Percentiles rank a stretch among this genome's conserved stretches.
These are phyloP conservation scores for Crotalus viridis DNA, from an alignment of 2,113 vertebrate genomes.

Conservation along the genomic window DNA sequence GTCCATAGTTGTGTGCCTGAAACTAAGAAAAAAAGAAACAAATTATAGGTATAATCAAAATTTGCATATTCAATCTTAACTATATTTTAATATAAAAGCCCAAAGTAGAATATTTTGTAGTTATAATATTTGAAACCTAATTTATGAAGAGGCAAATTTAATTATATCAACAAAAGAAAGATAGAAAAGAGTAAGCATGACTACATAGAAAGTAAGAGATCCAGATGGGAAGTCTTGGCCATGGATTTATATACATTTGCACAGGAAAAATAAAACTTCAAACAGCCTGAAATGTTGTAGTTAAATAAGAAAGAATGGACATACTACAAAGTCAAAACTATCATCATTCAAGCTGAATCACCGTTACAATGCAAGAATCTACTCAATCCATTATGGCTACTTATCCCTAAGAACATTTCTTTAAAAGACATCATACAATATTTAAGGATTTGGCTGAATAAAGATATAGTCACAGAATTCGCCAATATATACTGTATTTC, in stretches of 20 bases:
- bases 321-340: background rate
- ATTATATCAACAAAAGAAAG: background rate
- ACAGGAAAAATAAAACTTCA: background rate
- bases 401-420: background rate
- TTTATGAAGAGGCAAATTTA: background rate
- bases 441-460: background rate
- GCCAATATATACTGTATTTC: background rate
- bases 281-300: background rate
- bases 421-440: background rate
- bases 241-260: background rate
- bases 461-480: background rate
- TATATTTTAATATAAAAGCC: background rate
- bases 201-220: background rate
- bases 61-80: background rate
- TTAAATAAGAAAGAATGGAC: background rate
- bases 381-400: background rate
- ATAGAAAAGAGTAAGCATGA: background rate
- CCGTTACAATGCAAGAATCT: background rate
- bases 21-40: conserved; percentile 67
- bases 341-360: background rate
- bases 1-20: conserved; percentile 78
- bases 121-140: background rate
- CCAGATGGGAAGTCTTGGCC: background rate
- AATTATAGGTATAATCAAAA: background rate
- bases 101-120: background rate